Percentiles rank a stretch among this genome's conserved stretches.
Conservation (phyloP, 2,888 invertebrate genomes). For the Caenorhabditis macrosperma region DNA sequence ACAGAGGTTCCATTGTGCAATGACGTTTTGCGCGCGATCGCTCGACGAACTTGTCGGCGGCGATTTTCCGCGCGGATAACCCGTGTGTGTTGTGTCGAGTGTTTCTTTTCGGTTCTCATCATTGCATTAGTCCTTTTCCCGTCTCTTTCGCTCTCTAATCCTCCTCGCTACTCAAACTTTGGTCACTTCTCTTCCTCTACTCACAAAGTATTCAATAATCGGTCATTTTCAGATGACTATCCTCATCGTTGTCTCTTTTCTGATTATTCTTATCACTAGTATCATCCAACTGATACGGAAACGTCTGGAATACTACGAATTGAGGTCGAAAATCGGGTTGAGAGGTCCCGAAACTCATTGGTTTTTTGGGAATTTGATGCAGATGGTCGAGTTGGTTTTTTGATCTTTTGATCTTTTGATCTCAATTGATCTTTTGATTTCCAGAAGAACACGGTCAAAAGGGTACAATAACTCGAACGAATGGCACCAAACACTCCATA, state of each 20-base stretch:
- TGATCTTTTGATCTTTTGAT: not conserved
- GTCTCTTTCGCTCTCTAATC: no score
- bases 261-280: not conserved
- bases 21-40: no score
- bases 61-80: no score
- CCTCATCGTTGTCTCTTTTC: not conserved
- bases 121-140: no score
- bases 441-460: constrained; percentile 10
- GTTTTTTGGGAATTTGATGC: constrained; percentile 60
- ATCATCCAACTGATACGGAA: not conserved
- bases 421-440: no score
- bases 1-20: no score
- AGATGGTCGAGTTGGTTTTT: constrained; percentile 34
- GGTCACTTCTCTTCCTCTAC: no score
- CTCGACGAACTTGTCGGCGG: no score
- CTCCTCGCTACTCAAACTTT: no score
- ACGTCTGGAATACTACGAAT: constrained; percentile 9
- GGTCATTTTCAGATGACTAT: constrained; percentile 13
- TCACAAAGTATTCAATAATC: no score
- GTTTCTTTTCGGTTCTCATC: no score
- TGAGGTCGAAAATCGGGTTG: constrained; percentile 51
- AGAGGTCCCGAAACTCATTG: constrained; percentile 56
- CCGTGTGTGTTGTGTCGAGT: no score
- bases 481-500: constrained; percentile 32
- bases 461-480: constrained; percentile 59